Evolutionary conservation across 92 coral and sea anemone genomes (phyloP), one percentile per base, ranked within the genome.

Genomic region (Meandrina meandrites): DNA sequence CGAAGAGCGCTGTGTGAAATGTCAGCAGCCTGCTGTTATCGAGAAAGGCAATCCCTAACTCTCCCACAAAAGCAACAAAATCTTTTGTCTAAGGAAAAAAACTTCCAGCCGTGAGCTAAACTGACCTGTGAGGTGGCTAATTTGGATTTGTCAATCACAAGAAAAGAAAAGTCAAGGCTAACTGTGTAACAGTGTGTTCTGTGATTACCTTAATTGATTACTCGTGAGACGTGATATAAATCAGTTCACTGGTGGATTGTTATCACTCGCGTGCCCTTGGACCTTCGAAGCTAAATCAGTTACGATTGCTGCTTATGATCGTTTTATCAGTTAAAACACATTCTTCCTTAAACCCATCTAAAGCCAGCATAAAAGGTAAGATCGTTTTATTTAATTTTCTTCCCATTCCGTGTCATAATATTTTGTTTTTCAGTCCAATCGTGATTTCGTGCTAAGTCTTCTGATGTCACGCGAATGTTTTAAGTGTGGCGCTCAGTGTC

Each of bases 41-140:
- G 21, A 40, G 81, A 36, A 73, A 73, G 27, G 5, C 15, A 24
- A 36, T 8, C 51, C 11, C 1, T 28, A 75, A 16, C 80, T 84
- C 45, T 37, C 56, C 74, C 47, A 11, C 37, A 75, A 70, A 35
- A 84, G 56, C 72, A 73, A 48, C 51, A 40, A 74, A 74, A 74
- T 32, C 35, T 66, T 50, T 58, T 83, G 48, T 72, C 56, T n/a
- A 30, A 62, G 37, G 31, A n/a, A 42, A 40, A 13, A 64, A 70
- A 72, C 16, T 19, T 84, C 87, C 58, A 37, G 40, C 87, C 11
- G 80, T 47, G 81, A 73, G 53, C 48, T 79, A 56, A 79, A 79
- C 58, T 75, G 36, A 50, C 9, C 53, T 18, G 72, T 62, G 75
- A 64, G 54, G 22, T 36, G 28, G 80, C 79, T 74, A 75, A 84